These are phyloP conservation scores for Murina feae DNA, from an alignment of 2,113 vertebrate genomes.

Conservation along the genomic window DNA sequence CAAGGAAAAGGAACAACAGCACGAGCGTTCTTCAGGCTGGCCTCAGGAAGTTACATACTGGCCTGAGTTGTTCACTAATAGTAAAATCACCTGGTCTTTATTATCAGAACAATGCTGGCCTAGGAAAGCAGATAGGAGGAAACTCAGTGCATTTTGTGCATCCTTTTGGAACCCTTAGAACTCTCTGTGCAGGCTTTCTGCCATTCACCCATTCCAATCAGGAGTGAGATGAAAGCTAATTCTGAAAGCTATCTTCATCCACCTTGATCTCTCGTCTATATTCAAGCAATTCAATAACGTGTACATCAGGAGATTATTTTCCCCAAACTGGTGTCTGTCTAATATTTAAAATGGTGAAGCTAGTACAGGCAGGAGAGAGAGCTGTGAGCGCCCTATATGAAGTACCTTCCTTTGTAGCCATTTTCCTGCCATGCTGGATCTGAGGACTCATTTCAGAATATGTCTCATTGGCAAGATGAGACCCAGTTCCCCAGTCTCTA, in stretches of 20 bases:
- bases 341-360: conserved; percentile 4
- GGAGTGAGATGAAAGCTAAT: conserved; percentile 6
- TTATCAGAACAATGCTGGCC: neutral
- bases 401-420: neutral
- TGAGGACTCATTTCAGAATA: neutral
- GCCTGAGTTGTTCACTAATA: neutral
- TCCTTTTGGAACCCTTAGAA: neutral
- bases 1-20: neutral
- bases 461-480: conserved; percentile 5
- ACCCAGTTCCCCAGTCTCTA: neutral
- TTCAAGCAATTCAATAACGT: neutral
- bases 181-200: neutral
- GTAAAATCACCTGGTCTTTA: neutral
- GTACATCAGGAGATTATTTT: neutral
- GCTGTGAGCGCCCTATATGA: neutral
- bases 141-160: neutral
- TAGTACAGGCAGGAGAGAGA: neutral
- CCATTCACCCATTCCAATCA: neutral
- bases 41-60: neutral
- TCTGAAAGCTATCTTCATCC: neutral
- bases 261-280: neutral
- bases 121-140: neutral
- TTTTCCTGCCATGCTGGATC: neutral
- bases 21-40: neutral
- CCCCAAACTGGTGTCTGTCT: neutral